Percentiles rank a stretch among this genome's conserved stretches.
Conservation (phyloP, 2,888 invertebrate genomes). For the Epicampocera succincta region DNA sequence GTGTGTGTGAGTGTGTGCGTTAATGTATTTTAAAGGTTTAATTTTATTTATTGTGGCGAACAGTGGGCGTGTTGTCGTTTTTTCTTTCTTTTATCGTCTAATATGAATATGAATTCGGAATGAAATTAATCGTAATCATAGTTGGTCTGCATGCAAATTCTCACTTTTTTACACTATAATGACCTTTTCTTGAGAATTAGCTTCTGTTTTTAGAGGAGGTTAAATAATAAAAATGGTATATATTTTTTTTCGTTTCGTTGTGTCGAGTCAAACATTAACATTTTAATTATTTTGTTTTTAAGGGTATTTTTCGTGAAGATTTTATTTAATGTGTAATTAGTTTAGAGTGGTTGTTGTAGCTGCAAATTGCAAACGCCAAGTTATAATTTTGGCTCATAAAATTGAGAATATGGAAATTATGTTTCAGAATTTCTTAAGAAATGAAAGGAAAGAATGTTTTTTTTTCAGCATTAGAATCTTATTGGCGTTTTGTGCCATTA, state of each 20-base stretch:
- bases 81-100: slow-evolving; percentile 68
- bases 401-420: slow-evolving; percentile 1
- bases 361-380: slow-evolving; percentile 59
- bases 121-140: slow-evolving; percentile 79
- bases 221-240: background rate
- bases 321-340: slow-evolving; percentile 43
- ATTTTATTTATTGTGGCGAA: slow-evolving; percentile 22
- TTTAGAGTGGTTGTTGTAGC: background rate
- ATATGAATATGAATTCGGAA: slow-evolving; percentile 77
- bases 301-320: background rate
- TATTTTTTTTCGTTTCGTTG: slow-evolving; percentile 20
- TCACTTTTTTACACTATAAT: slow-evolving; percentile 35
- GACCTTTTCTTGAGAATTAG: slow-evolving; percentile 29
- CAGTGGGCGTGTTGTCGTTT: slow-evolving; percentile 57
- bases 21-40: slow-evolving; percentile 63
- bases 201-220: slow-evolving; percentile 2
- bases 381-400: slow-evolving; percentile 79
- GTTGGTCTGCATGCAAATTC: slow-evolving; percentile 63
- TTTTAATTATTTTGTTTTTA: slow-evolving; percentile 22
- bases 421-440: background rate
- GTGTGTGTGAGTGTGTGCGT: slow-evolving; percentile 11
- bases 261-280: slow-evolving; percentile 18
- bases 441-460: no score
- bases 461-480: no score
- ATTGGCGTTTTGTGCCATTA: no score